Percentiles rank a stretch among this genome's conserved stretches.
Conservation (phyloP, 2,113 vertebrate genomes). For the Hippolais icterina region DNA sequence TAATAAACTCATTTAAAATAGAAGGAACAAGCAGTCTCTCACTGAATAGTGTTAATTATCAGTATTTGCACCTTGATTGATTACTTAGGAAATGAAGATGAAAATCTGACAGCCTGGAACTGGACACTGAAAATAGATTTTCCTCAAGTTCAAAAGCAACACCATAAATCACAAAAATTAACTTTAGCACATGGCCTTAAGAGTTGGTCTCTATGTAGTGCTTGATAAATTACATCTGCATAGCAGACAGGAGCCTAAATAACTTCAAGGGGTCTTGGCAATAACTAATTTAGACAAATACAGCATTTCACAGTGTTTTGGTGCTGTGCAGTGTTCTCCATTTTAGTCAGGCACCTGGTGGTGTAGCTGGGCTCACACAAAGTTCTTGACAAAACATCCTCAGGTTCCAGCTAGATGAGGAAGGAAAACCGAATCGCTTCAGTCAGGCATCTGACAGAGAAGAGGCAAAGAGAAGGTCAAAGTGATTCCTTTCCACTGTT, state of each 20-base stretch:
- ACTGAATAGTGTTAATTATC: slow-evolving; percentile 38
- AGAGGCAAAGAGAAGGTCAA: not conserved
- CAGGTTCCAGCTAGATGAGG: not conserved
- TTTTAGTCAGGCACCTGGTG: not conserved
- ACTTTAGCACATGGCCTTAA: not conserved
- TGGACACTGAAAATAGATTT: slow-evolving; percentile 58
- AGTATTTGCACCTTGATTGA: slow-evolving; percentile 58
- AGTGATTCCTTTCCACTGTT: not conserved
- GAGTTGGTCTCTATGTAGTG: not conserved
- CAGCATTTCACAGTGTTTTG: not conserved
- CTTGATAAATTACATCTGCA: not conserved
- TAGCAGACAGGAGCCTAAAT: not conserved
- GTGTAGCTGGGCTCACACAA: not conserved
- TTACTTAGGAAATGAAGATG: slow-evolving; percentile 48
- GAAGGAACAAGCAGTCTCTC: not conserved
- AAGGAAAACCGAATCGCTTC: accelerated
- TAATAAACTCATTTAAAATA: not conserved
- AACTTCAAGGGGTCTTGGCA: not conserved
- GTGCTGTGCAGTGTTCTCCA: not conserved
- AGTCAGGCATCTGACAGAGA: not conserved
- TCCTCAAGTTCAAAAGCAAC: slow-evolving; percentile 57
- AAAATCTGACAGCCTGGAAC: slow-evolving; percentile 50
- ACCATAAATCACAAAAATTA: slow-evolving; percentile 56
- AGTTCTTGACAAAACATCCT: not conserved
- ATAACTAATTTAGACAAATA: slow-evolving; percentile 28